Evolutionary conservation across 2,113 vertebrate genomes (phyloP).

Genomic region (Zosterops japonicus): DNA sequence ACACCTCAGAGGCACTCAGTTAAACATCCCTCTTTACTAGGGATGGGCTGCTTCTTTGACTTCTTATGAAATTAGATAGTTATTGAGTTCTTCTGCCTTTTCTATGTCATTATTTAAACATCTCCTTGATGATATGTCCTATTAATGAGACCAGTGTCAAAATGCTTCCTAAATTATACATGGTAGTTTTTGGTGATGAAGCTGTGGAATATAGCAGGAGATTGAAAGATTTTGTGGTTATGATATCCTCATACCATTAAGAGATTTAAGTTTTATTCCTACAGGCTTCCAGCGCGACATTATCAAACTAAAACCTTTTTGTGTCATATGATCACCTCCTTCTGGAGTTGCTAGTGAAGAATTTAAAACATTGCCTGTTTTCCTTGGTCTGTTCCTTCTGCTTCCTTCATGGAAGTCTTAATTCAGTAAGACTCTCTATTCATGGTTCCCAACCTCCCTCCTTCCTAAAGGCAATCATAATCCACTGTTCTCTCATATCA

Average conservation of each 20-base stretch:
- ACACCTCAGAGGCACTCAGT: conserved; percentile 11
- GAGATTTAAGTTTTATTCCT: background rate
- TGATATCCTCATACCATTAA: background rate
- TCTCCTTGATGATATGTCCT: conserved; percentile 33
- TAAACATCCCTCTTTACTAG: conserved; percentile 13
- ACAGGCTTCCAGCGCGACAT: background rate
- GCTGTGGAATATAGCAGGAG: background rate
- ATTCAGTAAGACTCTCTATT: background rate
- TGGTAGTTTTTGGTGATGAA: conserved; percentile 45
- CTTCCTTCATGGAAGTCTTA: background rate
- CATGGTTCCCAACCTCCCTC: background rate
- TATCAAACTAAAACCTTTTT: background rate
- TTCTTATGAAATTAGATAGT: conserved; percentile 49
- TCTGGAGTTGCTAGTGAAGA: background rate
- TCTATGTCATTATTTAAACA: conserved; percentile 58
- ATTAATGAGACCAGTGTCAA: conserved; percentile 57
- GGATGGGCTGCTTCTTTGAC: background rate
- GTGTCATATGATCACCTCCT: background rate
- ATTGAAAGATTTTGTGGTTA: conserved; percentile 15
- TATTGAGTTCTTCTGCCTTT: conserved; percentile 55
- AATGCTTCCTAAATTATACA: conserved; percentile 55
- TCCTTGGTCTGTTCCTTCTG: background rate
- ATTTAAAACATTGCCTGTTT: background rate
- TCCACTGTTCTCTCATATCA: background rate
- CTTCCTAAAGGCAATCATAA: background rate